Evolutionary conservation across 1,140 invertebrate genomes (phyloP), one percentile per base, ranked within the genome.

Genomic region (Bombus waltoni): DNA sequence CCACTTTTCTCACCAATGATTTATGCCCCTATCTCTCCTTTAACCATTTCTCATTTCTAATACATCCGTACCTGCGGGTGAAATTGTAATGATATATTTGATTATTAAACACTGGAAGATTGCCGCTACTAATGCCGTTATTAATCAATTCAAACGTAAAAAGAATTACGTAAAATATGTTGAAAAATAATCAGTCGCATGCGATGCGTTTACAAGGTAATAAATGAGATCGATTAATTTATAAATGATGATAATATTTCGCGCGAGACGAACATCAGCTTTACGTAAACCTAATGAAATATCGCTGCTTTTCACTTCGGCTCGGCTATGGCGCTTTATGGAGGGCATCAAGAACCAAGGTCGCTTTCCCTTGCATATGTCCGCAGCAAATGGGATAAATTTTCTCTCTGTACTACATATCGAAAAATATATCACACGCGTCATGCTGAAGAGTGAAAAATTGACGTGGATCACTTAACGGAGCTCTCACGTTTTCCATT

Each of bases 311-410:
- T 85, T 57, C 83, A 81, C 59, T 80, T 71, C 3, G 32, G 53
- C 25, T 25, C 8, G 25, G n/a, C 8, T 35, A 13, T 15, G 5
- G 44, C 44, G 18, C 53, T 72, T 38, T 44, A 35, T 38, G n/a
- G 53, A 32, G 32, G 53, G 40, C 74, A 65, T 44, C 42, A 38
- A 86, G 62, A 66, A 35, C 38, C 83, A 85, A 85, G 83, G 77
- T 87, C 72, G 44, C 86, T 87, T 87, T 87, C 86, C 15, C 83
- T 77, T 18, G 42, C 65, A 47, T 40, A 32, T n/a, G 70, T 68
- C 9, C 32, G 38, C 11, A 32, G 4, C 13, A 42, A 59, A 59
- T 44, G 2, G 8, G 5, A n/a, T n/a, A 42, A 79, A 53, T 74
- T 66, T 40, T 62, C 68, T 66, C 57, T 28, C 22, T 25, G 40